Base-by-base conservation (phyloP, 2,888 invertebrate species). In the Monoplex corrugatus region DNA sequence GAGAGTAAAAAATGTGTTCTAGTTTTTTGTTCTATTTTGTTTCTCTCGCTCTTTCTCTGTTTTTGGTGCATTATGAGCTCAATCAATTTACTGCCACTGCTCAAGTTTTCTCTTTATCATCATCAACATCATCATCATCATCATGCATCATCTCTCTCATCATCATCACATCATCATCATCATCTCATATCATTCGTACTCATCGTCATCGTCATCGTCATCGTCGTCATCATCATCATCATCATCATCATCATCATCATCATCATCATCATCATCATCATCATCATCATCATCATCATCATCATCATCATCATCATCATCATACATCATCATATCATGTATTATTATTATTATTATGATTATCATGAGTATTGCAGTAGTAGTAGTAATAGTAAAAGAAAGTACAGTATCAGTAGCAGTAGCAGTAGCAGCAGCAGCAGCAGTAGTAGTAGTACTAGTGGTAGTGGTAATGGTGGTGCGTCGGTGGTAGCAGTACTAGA, bases 261-360 rank as follows among this genome's bases (percentile, higher is more conserved):
- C n/a, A 35, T 80, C 35, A 80, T 80, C 35, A 80, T 80, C 35
- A 35, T 35, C 35, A 80, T 80, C 35, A 80, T 80, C 35, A 35
- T 80, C n/a, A 35, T 35, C 35, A 80, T 35, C 35, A 80, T 80
- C 6, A 35, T 80, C 35, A 35, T 35, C 32, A 16, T 38, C 40
- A 16, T 38, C 32, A 16, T 38, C 38, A 16, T 38, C 40, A 38
- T 82, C 82, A 82, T 82, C 82, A 82, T 82, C 82, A 38, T 40
- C 82, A 82, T 82, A 38, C 82, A 82, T 82, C 82, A 40, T 82
- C 82, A 82, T 82, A 35, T 38, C 38, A 35, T 38, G 32, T 40
- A 82, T 82, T 40, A 82, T 82, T 40, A 82, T 82, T 40, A 82
- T 44, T 40, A 38, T 44, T 40, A 72, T 82, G 23, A 82, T 82